Evolutionary conservation across 37 sponge, comb jelly and placozoan species (phyloP).

Genomic region (Diacarnus erythraeanus): DNA sequence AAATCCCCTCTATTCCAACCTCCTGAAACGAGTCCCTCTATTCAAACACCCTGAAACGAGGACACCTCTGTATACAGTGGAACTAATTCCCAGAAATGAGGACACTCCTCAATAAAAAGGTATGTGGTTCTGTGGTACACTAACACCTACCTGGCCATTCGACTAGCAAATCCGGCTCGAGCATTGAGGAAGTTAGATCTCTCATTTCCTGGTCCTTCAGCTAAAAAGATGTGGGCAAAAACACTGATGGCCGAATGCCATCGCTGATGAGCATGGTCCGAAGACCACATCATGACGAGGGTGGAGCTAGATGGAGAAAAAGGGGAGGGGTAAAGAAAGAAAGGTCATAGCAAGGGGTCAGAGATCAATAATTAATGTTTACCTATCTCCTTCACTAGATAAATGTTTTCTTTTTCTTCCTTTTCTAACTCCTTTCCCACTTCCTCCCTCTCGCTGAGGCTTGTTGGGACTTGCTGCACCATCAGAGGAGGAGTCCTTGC

Average conservation of each 20-base stretch:
- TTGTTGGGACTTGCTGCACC: not conserved
- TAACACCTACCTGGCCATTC: constrained; percentile 70
- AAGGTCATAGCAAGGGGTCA: not conserved
- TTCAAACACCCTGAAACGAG: no score
- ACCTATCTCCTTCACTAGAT: not conserved
- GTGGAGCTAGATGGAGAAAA: not conserved
- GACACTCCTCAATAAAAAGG: not conserved
- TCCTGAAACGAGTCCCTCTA: no score
- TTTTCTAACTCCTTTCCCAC: not conserved
- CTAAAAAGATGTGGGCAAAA: constrained; percentile 84
- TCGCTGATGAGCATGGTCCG: constrained; percentile 49
- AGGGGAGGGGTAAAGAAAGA: not conserved
- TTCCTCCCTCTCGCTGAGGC: not conserved
- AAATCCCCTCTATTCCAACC: no score
- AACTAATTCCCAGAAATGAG: not conserved
- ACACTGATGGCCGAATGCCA: constrained; percentile 75
- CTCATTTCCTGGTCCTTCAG: constrained; percentile 83
- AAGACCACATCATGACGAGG: constrained; percentile 33
- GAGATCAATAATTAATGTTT: not conserved
- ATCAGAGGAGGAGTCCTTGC: not conserved
- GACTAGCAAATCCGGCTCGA: constrained; percentile 80
- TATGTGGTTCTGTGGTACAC: not conserved
- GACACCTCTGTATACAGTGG: no score
- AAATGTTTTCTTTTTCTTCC: constrained; percentile 11
- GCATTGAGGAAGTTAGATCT: constrained; percentile 80